Conservation (phyloP, 2,113 vertebrate species). For the human region GRCh38 chr2:7665501-7666000, state of each 20-base stretch:
- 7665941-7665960: accelerated
- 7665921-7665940: background rate
- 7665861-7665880: background rate
- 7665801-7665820: background rate
- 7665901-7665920: background rate
- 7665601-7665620: constrained; percentile 27
- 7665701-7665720: background rate
- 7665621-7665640: background rate
- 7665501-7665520: constrained; percentile 8
- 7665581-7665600: constrained; percentile 19
- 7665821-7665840: background rate
- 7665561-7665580: constrained; percentile 61
- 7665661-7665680: background rate
- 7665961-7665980: accelerated
- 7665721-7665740: background rate
- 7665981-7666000: background rate
- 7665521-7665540: constrained; percentile 39
- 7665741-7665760: background rate
- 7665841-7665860: background rate
- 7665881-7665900: background rate
- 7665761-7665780: background rate
- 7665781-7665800: background rate
- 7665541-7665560: constrained; percentile 52
- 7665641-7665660: background rate
- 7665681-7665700: background rate